Evolutionary conservation across 2,113 vertebrate species (phyloP).

Genomic region (Phasianus colchicus): DNA sequence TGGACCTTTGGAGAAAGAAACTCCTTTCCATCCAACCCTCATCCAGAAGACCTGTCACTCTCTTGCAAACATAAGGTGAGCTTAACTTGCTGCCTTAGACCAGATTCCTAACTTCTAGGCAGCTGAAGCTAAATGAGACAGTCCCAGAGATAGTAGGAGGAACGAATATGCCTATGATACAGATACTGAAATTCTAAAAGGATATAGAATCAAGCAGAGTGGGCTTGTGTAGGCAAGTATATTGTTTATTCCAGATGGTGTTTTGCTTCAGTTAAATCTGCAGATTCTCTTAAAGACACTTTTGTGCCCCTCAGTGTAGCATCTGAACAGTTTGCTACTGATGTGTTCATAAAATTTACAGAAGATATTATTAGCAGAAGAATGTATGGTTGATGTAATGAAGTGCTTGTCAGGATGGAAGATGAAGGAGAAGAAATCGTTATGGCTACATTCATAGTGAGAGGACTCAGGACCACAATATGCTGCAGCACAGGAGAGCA

Average conservation of each 20-base stretch:
- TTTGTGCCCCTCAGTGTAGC: not conserved
- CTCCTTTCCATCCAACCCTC: not conserved
- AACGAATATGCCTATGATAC: slow-evolving; percentile 20
- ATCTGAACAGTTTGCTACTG: not conserved
- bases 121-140: not conserved
- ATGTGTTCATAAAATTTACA: not conserved
- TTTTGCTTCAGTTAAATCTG: slow-evolving; percentile 47
- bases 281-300: slow-evolving; percentile 51
- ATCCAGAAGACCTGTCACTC: not conserved
- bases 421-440: not conserved
- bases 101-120: not conserved
- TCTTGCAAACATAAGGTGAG: not conserved
- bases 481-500: not conserved
- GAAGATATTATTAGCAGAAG: not conserved
- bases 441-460: not conserved
- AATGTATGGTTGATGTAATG: not conserved
- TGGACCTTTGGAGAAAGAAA: not conserved
- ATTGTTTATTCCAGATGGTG: slow-evolving; percentile 50
- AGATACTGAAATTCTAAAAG: slow-evolving; percentile 27
- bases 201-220: slow-evolving; percentile 17
- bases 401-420: not conserved
- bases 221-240: slow-evolving; percentile 49
- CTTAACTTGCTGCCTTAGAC: not conserved
- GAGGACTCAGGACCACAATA: not conserved
- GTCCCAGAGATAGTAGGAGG: slow-evolving; percentile 47